Percentiles rank a stretch among this genome's conserved stretches.
Evolutionary conservation across 2,888 invertebrate species (phyloP).

Genomic region (Polylopha cassiicola): DNA sequence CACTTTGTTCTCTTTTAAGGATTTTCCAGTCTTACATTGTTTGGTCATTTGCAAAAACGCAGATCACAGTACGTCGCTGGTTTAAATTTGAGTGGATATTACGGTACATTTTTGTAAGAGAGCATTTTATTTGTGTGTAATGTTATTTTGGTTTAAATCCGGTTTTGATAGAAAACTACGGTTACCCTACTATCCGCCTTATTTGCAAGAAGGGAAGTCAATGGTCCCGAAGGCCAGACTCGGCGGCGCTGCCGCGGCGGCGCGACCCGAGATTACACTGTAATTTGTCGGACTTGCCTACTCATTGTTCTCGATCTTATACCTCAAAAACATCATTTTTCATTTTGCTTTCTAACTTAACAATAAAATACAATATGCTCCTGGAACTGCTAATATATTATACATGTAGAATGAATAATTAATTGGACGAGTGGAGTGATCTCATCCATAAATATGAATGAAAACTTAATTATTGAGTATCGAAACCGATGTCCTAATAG

Average conservation of each 20-base stretch:
- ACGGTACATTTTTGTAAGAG: neutral
- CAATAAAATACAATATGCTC: neutral
- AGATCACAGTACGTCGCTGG: too few species aligned
- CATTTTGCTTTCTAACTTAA: too few species aligned
- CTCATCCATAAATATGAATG: too few species aligned
- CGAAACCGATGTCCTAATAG: too few species aligned
- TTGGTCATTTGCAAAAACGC: too few species aligned
- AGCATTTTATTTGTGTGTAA: neutral
- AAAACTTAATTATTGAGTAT: too few species aligned
- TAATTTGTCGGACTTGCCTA: slow-evolving; percentile 50
- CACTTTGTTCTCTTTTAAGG: slow-evolving; percentile 19
- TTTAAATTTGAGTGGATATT: neutral
- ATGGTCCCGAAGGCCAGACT: slow-evolving; percentile 58
- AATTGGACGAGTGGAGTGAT: too few species aligned
- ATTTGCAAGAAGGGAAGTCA: slow-evolving; percentile 51
- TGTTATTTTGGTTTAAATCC: neutral
- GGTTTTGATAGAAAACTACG: too few species aligned
- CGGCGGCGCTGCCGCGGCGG: slow-evolving; percentile 49
- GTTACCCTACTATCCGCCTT: slow-evolving; percentile 25
- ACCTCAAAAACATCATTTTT: slow-evolving; percentile 9
- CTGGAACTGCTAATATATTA: too few species aligned
- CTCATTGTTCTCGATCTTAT: slow-evolving; percentile 50
- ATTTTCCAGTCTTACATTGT: too few species aligned
- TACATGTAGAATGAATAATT: too few species aligned
- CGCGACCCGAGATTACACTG: slow-evolving; percentile 50